phyloP scores from a whole-genome alignment of 1,140 invertebrate genomes.

The Leptopilina boulardi region DNA sequence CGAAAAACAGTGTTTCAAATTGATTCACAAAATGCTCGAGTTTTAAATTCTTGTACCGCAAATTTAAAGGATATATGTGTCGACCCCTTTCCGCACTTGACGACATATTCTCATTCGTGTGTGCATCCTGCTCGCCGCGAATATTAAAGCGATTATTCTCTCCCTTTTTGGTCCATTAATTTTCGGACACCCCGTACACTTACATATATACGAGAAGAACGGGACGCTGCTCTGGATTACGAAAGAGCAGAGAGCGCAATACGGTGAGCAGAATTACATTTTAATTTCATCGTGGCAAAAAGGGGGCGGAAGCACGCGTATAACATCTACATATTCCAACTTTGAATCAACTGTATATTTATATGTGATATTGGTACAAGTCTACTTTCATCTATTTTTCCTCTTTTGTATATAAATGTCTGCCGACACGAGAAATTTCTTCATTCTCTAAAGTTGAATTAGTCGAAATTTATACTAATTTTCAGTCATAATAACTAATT shows the following conservation, averaged over 20 bases:
- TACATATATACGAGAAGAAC: not conserved
- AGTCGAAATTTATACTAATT: no score
- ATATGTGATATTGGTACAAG: no score
- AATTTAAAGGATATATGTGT: not conserved
- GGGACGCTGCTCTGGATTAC: conserved; percentile 38
- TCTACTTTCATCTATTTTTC: no score
- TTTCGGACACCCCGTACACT: conserved; percentile 9
- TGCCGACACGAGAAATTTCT: no score
- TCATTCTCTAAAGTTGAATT: no score
- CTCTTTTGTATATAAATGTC: no score
- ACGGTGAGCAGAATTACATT: conserved; percentile 57
- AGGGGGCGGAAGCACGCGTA: not conserved
- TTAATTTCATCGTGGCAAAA: conserved; percentile 56
- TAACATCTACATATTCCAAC: not conserved
- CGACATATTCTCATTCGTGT: conserved; percentile 13
- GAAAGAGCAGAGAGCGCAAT: conserved; percentile 44
- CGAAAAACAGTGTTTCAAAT: not conserved
- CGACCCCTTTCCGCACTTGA: conserved; percentile 29
- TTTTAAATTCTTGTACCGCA: not conserved
- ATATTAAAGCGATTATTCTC: conserved; percentile 33
- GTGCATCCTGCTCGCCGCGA: conserved; percentile 21
- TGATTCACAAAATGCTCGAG: not conserved
- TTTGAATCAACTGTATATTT: not conserved
- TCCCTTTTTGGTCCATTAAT: conserved; percentile 27
- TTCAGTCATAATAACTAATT: no score